Conservation (phyloP, 2,888 invertebrate genomes). For the Ormyrus nitidulus region DNA sequence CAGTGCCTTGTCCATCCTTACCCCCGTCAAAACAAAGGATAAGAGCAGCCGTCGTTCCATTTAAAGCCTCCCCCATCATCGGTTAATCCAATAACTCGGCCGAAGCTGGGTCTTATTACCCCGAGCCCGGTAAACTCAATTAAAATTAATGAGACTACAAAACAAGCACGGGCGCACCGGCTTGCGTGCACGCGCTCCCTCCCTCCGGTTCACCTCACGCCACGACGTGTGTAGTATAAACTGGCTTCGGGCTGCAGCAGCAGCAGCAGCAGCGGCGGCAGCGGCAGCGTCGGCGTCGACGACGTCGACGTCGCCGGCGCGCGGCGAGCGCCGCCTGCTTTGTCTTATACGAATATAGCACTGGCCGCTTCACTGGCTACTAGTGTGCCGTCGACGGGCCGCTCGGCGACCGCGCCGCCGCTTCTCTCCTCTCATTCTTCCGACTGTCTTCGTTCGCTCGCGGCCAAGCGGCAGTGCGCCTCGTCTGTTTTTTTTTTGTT, state of each 20-base stretch:
- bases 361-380: neutral
- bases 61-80: neutral
- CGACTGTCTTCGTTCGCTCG: too few species aligned
- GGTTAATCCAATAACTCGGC: constrained; percentile 27
- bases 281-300: constrained; percentile 25
- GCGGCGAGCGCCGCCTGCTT: constrained; percentile 22
- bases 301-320: constrained; percentile 29
- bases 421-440: constrained; percentile 10
- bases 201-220: too few species aligned
- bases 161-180: constrained; percentile 24
- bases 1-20: neutral
- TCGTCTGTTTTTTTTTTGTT: neutral
- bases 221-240: too few species aligned
- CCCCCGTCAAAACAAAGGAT: constrained; percentile 12
- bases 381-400: constrained; percentile 48
- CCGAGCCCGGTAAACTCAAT: constrained; percentile 45
- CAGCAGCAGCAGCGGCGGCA: constrained; percentile 31
- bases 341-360: constrained; percentile 38
- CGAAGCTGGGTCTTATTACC: neutral
- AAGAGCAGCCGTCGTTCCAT: neutral
- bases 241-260: too few species aligned
- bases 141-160: constrained; percentile 49
- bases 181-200: constrained; percentile 46
- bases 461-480: too few species aligned
- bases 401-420: constrained; percentile 19